These are phyloP conservation scores for Anser cygnoides DNA, from an alignment of 2,113 vertebrate genomes.

Conservation along the genomic window DNA sequence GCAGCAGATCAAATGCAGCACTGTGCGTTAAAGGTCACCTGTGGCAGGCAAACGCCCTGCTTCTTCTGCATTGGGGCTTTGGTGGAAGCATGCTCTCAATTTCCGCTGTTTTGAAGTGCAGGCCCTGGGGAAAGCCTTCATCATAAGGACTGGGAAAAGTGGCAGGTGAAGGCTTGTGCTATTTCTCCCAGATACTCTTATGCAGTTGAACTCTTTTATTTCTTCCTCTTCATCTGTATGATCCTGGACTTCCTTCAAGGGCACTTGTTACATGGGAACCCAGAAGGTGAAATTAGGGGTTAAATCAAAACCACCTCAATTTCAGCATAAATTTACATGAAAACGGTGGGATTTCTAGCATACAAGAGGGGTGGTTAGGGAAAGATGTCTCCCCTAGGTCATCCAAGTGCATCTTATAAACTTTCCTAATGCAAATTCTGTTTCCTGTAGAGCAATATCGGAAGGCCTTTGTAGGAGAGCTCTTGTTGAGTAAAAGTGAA, in stretches of 20 bases:
- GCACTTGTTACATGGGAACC: not conserved
- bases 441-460: not conserved
- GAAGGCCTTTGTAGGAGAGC: not conserved
- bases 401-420: not conserved
- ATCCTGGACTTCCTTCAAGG: not conserved
- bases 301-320: not conserved
- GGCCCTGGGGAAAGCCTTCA: not conserved
- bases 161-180: not conserved
- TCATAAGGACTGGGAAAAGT: not conserved
- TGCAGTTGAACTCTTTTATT: not conserved
- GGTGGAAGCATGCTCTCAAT: not conserved
- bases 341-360: not conserved
- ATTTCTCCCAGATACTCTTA: not conserved
- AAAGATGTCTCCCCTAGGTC: not conserved
- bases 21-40: not conserved
- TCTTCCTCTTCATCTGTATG: not conserved
- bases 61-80: not conserved
- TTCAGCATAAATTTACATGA: not conserved
- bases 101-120: not conserved
- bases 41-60: not conserved
- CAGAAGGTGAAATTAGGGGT: not conserved
- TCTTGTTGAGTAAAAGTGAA: not conserved
- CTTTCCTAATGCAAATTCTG: not conserved
- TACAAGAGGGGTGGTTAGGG: not conserved
- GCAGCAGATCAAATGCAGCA: not conserved